These are phyloP conservation scores for Chloropsis hardwickii DNA, from an alignment of 2,113 vertebrate genomes.

Conservation along the genomic window DNA sequence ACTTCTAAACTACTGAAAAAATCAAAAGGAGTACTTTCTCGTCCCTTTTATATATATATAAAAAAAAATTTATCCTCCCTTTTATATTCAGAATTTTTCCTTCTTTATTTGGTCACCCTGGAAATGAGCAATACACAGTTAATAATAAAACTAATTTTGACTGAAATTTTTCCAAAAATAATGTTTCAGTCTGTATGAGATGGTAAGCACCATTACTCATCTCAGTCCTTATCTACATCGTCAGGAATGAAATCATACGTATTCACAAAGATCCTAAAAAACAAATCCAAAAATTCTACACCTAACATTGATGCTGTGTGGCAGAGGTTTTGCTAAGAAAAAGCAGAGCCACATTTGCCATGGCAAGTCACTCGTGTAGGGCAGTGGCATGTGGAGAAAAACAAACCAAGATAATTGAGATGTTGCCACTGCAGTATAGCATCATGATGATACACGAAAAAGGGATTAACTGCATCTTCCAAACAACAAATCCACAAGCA, in stretches of 20 bases:
- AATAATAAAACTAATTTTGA: background rate
- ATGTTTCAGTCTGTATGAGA: background rate
- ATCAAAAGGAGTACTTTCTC: background rate
- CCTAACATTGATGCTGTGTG: background rate
- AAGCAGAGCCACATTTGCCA: background rate
- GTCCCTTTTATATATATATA: background rate
- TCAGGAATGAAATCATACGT: background rate
- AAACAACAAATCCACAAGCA: background rate
- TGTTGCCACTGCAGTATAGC: background rate
- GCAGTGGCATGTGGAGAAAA: background rate
- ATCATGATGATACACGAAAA: background rate
- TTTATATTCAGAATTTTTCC: background rate
- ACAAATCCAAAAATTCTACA: accelerated
- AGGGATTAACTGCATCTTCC: background rate
- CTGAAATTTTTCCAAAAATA: background rate
- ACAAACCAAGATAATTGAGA: background rate
- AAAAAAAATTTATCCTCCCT: background rate
- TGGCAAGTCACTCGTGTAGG: background rate
- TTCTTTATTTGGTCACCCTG: background rate
- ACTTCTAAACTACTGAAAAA: background rate
- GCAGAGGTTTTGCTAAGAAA: background rate
- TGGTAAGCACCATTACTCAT: background rate
- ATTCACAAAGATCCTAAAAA: background rate
- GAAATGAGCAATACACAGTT: background rate
- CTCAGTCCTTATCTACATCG: background rate